Conservation (phyloP, 2,113 vertebrate genomes). For the Haemorhous mexicanus region DNA sequence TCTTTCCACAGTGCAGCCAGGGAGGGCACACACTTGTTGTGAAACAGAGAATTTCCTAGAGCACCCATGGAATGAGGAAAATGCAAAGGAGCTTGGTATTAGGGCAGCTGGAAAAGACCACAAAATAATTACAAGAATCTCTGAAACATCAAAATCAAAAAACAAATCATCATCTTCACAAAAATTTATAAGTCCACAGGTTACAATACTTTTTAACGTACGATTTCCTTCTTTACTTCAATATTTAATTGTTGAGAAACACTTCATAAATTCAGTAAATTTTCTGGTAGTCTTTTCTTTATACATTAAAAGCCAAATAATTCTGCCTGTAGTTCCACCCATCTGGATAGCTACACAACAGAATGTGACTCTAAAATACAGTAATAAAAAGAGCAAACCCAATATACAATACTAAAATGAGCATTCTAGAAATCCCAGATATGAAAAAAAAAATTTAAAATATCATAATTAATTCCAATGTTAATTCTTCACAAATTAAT, state of each 20-base stretch:
- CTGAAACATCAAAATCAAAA: background rate
- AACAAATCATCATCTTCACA: background rate
- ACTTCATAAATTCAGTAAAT: background rate
- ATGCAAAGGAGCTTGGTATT: background rate
- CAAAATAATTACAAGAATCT: background rate
- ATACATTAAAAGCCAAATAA: slow-evolving; percentile 11
- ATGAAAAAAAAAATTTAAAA: background rate
- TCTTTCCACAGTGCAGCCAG: background rate
- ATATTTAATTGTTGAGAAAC: background rate
- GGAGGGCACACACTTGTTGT: background rate
- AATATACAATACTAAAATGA: background rate
- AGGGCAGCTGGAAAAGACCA: background rate
- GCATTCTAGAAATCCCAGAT: background rate
- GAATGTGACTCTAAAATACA: background rate
- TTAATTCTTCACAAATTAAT: background rate
- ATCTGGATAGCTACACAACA: background rate
- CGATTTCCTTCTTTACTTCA: background rate
- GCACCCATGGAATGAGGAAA: background rate
- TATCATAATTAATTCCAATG: background rate
- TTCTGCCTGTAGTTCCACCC: background rate
- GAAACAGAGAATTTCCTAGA: background rate
- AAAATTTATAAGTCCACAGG: background rate
- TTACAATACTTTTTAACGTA: background rate
- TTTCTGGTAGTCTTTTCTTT: background rate
- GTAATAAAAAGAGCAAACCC: background rate